Percentiles rank a stretch among this genome's conserved stretches.
These are phyloP conservation scores for Aplocera efformata DNA, from an alignment of 2,888 invertebrate species.

Conservation along the genomic window DNA sequence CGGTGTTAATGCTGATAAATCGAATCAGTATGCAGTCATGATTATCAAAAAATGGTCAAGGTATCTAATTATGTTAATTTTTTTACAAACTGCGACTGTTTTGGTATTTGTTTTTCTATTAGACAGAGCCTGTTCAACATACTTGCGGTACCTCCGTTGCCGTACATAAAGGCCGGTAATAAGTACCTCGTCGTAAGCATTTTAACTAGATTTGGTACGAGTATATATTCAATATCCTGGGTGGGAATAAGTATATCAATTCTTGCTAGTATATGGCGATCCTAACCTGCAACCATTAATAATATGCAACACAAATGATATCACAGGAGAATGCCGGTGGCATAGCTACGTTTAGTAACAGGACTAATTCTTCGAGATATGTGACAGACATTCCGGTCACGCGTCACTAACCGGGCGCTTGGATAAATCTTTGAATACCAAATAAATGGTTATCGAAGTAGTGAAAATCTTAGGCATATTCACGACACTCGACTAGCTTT, in stretches of 20 bases:
- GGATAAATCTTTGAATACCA: constrained; percentile 4
- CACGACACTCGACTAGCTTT: constrained; percentile 25
- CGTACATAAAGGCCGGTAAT: constrained; percentile 6
- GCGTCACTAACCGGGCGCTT: constrained; percentile 7
- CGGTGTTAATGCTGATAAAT: too few species aligned
- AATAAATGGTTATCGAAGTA: background rate
- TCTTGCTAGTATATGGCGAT: too few species aligned
- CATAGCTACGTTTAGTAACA: constrained; percentile 8
- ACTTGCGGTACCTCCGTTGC: background rate
- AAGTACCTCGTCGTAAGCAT: constrained; percentile 4
- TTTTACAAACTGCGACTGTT: constrained; percentile 12
- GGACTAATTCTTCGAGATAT: constrained; percentile 13
- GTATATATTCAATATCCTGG: too few species aligned
- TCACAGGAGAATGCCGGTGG: constrained; percentile 11
- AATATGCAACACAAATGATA: constrained; percentile 3
- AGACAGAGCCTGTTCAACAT: constrained; percentile 3
- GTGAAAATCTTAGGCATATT: constrained; percentile 7
- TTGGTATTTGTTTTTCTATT: constrained; percentile 17
- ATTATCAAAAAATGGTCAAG: constrained; percentile 20
- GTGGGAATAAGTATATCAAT: too few species aligned
- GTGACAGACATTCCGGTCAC: constrained; percentile 10
- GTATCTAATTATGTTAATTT: constrained; percentile 15
- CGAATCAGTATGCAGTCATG: constrained; percentile 13
- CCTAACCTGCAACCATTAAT: too few species aligned
- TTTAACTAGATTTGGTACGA: too few species aligned